Conservation (phyloP, 2,113 vertebrate genomes). For the Spermophilus dauricus region DNA sequence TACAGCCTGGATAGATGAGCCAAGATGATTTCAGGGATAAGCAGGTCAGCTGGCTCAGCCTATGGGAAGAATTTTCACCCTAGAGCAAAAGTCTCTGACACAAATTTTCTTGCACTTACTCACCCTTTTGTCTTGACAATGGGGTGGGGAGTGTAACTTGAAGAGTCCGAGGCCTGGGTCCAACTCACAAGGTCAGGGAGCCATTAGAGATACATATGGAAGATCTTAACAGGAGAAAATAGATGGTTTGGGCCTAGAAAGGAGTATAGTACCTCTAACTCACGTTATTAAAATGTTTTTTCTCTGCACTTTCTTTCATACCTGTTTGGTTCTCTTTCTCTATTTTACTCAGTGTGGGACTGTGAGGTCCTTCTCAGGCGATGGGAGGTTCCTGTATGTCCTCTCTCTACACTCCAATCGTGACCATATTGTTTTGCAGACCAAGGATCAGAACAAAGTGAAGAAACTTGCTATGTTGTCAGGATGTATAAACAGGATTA, state of each 20-base stretch:
- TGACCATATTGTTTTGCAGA: background rate
- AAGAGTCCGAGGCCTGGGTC: background rate
- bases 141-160: background rate
- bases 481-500: background rate
- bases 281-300: background rate
- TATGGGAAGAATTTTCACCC: background rate
- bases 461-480: background rate
- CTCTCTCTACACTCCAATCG: background rate
- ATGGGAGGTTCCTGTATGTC: background rate
- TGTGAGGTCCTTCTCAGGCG: background rate
- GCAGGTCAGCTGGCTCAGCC: slow-evolving; percentile 7
- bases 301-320: background rate
- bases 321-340: background rate
- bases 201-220: background rate
- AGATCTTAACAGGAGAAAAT: background rate
- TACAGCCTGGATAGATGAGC: background rate
- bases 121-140: background rate
- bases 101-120: slow-evolving; percentile 31
- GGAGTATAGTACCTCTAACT: background rate
- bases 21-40: background rate
- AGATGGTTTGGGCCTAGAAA: background rate
- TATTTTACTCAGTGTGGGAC: background rate
- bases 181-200: slow-evolving; percentile 24
- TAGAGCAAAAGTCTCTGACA: background rate
- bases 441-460: background rate